Percentiles rank a stretch among this genome's conserved stretches.
phyloP scores from a whole-genome alignment of 2,888 invertebrate genomes.

The Pristionchus maxplancki region DNA sequence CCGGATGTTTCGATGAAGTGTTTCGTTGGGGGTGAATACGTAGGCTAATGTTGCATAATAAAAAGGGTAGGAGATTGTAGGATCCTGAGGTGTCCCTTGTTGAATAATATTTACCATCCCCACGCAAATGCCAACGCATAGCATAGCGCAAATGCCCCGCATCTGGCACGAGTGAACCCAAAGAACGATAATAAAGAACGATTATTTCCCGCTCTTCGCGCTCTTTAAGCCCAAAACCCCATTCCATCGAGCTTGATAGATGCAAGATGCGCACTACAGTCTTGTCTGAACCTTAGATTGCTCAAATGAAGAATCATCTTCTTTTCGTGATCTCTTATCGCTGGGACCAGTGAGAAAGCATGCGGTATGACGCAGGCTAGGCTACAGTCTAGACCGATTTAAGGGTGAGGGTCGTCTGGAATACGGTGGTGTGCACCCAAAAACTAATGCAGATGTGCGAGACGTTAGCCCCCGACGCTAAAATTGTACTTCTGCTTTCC shows the following conservation, averaged over 20 bases:
- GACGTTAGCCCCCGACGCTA: not conserved
- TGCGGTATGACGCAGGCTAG: not conserved
- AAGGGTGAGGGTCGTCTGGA: not conserved
- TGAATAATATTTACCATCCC: not conserved
- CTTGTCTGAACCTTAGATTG: too few relatives aligned
- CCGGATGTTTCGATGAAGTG: too few relatives aligned
- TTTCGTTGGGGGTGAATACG: too few relatives aligned
- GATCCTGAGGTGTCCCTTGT: not conserved
- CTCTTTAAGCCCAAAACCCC: not conserved
- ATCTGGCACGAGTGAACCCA: not conserved
- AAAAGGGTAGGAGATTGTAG: too few relatives aligned
- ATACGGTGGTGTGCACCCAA: not conserved
- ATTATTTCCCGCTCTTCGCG: not conserved
- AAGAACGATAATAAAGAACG: not conserved
- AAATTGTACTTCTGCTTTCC: not conserved
- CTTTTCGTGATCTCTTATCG: too few relatives aligned
- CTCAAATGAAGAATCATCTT: too few relatives aligned
- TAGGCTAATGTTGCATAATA: too few relatives aligned
- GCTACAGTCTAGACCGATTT: not conserved
- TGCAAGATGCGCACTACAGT: not conserved
- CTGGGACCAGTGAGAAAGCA: not conserved
- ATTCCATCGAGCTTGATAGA: not conserved
- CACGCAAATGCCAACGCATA: not conserved
- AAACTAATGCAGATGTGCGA: not conserved
- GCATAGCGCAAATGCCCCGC: not conserved